Percentiles rank a stretch among this genome's conserved stretches.
These are phyloP conservation scores for Deroptyus accipitrinus DNA, from an alignment of 2,113 vertebrate genomes.

Conservation along the genomic window DNA sequence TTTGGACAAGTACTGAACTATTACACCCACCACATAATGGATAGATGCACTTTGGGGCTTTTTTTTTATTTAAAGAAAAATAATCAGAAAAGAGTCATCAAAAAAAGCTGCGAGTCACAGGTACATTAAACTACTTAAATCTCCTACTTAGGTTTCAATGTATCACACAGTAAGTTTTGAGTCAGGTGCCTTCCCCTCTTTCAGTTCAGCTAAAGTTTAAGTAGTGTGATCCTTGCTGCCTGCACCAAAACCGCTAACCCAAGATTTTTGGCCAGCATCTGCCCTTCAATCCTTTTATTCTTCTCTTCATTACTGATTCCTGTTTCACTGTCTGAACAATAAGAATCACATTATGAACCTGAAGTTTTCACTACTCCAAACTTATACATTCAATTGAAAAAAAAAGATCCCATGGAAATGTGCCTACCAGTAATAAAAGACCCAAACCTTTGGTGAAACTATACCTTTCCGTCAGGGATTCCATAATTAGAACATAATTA, in stretches of 20 bases:
- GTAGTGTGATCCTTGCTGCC: background rate
- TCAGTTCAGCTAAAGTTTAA: constrained; percentile 9
- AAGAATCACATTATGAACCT: background rate
- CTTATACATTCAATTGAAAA: background rate
- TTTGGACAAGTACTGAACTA: background rate
- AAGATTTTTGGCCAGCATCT: background rate
- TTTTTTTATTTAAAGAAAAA: background rate
- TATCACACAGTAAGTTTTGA: background rate
- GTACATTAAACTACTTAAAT: background rate
- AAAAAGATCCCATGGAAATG: background rate
- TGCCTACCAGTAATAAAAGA: background rate
- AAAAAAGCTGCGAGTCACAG: background rate
- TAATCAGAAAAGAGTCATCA: background rate
- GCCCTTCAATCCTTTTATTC: background rate
- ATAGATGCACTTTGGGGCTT: background rate
- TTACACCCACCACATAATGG: background rate
- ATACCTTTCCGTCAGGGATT: constrained; percentile 41
- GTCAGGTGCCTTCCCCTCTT: background rate
- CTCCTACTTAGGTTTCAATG: background rate
- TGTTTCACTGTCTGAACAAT: background rate
- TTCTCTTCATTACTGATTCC: background rate
- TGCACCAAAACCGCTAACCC: background rate
- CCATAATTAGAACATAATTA: constrained; percentile 53
- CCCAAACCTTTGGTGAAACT: background rate
- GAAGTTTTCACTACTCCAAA: background rate